phyloP scores from a whole-genome alignment of 2,113 vertebrate genomes.

The Gallinago undulata region DNA sequence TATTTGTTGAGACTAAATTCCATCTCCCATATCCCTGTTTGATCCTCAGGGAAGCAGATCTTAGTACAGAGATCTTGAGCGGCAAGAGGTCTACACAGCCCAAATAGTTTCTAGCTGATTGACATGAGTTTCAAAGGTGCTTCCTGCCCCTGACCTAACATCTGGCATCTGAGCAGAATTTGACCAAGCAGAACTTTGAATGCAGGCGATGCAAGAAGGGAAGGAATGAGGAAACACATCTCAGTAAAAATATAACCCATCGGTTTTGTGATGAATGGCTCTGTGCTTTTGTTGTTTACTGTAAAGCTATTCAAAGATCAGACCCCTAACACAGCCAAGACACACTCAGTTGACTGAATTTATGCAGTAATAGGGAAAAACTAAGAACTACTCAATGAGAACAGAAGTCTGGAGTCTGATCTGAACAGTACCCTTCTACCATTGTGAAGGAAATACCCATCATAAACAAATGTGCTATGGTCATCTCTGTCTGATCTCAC shows the following conservation, averaged over 20 bases:
- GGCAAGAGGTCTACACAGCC: background rate
- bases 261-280: background rate
- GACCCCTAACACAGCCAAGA: background rate
- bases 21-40: background rate
- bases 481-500: constrained; percentile 58
- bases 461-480: background rate
- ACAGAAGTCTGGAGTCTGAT: constrained; percentile 10
- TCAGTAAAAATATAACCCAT: background rate
- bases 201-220: background rate
- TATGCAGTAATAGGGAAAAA: background rate
- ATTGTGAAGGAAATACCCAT: constrained; percentile 10
- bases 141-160: background rate
- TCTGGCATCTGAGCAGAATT: background rate
- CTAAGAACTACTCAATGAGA: background rate
- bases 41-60: background rate
- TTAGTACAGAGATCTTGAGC: background rate
- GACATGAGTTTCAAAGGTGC: background rate
- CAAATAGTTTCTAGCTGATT: background rate
- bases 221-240: background rate
- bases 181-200: background rate
- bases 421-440: constrained; percentile 35
- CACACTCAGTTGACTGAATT: background rate
- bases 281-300: background rate
- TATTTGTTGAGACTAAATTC: background rate
- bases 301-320: background rate